Conservation (phyloP, 2,113 vertebrate species). For the Oncorhynchus masou region DNA sequence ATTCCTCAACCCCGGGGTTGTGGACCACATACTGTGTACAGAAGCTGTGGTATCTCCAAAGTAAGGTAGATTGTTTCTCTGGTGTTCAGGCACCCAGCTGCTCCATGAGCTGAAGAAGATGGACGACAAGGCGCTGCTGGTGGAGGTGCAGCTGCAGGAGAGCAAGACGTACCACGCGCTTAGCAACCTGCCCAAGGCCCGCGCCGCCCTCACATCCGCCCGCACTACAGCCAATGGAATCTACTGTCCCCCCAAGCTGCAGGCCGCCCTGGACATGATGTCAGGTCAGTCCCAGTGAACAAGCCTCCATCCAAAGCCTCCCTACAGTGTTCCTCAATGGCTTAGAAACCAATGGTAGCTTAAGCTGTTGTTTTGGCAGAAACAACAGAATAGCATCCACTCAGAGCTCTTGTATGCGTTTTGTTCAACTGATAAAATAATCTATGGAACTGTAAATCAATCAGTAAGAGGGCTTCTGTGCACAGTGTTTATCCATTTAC, state of each 20-base stretch:
- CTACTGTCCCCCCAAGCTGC: constrained; percentile 97
- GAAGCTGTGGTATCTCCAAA: no score
- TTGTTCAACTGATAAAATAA: no score
- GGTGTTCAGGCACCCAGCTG: constrained; percentile 84
- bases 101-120: constrained; percentile 97
- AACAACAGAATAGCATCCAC: no score
- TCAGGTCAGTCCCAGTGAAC: constrained; percentile 77
- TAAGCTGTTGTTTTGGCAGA: no score
- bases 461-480: no score
- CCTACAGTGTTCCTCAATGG: neutral
- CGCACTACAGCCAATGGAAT: constrained; percentile 98
- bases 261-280: constrained; percentile 98
- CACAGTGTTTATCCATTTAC: no score
- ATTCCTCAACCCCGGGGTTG: neutral
- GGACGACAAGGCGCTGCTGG: constrained; percentile 98
- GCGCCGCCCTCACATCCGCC: constrained; percentile 96
- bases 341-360: neutral
- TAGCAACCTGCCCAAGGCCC: constrained; percentile 97
- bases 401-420: neutral
- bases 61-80: neutral
- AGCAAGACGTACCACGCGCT: constrained; percentile 98
- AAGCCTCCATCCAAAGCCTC: neutral
- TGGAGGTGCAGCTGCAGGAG: constrained; percentile 96
- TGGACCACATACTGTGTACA: no score
- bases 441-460: no score